Evolutionary conservation across 2,113 vertebrate genomes (phyloP).

Genomic region (Rhinopomastus cyanomelas): DNA sequence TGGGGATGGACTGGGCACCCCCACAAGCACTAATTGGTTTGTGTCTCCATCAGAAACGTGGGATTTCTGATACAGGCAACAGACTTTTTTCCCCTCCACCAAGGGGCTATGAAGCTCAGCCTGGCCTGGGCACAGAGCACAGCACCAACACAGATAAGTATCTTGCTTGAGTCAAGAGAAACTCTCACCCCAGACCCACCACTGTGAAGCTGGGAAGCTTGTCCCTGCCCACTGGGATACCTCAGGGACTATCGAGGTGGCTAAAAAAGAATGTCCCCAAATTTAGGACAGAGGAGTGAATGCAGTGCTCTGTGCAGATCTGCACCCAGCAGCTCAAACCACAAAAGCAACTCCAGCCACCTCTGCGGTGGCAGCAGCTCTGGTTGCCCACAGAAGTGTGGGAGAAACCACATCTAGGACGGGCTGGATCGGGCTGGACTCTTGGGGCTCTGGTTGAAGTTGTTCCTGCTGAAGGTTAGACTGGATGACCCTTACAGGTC

Average conservation of each 20-base stretch:
- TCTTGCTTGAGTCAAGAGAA: not conserved
- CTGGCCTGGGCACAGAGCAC: not conserved
- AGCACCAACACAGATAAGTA: not conserved
- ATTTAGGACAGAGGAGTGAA: not conserved
- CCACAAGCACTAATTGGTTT: not conserved
- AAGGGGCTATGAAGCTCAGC: not conserved
- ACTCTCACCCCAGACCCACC: not conserved
- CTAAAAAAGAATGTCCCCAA: not conserved
- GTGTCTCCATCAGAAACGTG: fast-evolving
- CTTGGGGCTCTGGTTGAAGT: no score
- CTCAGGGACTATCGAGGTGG: not conserved
- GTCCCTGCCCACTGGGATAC: fast-evolving
- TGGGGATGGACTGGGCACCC: not conserved
- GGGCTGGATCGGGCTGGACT: no score
- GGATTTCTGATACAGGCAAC: not conserved
- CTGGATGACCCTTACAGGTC: no score
- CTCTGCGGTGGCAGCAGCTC: no score
- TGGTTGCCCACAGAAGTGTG: no score
- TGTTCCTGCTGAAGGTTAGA: no score
- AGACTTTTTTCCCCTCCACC: no score
- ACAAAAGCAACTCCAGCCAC: no score
- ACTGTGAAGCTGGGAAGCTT: not conserved
- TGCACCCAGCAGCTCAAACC: no score
- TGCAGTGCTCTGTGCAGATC: no score
- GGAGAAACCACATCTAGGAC: no score